A percentile compares a stretch with the other conserved stretches of the same genome.
phyloP scores from a whole-genome alignment of 2,113 vertebrate genomes.

The Labeo catla region DNA sequence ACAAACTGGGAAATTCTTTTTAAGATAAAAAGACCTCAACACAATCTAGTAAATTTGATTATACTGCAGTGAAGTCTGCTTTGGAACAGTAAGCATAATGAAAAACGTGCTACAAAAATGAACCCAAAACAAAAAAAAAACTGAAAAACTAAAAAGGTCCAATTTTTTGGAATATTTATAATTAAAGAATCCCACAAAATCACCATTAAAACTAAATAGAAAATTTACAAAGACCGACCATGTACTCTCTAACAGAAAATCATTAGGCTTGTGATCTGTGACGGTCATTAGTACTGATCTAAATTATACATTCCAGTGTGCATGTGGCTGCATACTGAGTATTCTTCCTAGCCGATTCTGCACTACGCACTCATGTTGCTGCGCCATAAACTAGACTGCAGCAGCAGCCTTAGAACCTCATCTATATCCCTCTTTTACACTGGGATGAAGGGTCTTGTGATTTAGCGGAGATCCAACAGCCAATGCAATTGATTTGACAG shows the following conservation, averaged over 20 bases:
- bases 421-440: not conserved
- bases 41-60: conserved; percentile 12
- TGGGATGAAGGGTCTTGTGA: not conserved
- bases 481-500: conserved; percentile 44
- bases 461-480: conserved; percentile 30
- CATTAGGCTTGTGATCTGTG: conserved; percentile 5
- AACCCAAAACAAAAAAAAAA: too few species aligned
- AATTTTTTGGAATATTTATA: not conserved
- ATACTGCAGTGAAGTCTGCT: not conserved
- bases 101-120: not conserved
- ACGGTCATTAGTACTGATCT: conserved; percentile 6
- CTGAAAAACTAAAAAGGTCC: not conserved
- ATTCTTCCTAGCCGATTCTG: not conserved
- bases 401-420: not conserved
- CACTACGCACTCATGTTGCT: not conserved
- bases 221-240: not conserved
- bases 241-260: not conserved
- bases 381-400: not conserved
- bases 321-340: not conserved
- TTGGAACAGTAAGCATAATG: not conserved
- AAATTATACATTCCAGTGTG: conserved; percentile 9
- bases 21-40: not conserved
- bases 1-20: not conserved
- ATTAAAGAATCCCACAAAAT: not conserved
- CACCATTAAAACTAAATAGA: not conserved